Conservation (phyloP, 2,113 vertebrate genomes). For the Paramormyrops kingsleyae region DNA sequence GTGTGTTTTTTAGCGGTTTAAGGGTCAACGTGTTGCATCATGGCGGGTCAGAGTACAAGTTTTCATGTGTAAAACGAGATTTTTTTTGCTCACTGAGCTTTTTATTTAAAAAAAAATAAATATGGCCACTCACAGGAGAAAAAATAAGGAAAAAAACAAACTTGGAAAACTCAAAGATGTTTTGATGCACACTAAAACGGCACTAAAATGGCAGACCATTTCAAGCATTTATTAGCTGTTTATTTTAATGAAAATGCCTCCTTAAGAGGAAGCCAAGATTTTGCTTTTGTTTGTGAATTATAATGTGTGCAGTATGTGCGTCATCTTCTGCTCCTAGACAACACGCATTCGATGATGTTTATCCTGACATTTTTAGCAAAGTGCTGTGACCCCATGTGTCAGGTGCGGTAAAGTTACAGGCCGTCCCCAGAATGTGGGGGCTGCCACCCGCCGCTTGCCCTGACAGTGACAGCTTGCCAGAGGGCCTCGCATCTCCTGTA, state of each 20-base stretch:
- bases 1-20: neutral
- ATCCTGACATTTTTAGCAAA: neutral
- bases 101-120: neutral
- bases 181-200: neutral
- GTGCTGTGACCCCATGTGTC: neutral
- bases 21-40: neutral
- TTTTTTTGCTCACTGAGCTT: neutral
- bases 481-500: neutral
- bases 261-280: neutral
- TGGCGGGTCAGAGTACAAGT: neutral
- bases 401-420: neutral
- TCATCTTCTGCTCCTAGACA: neutral
- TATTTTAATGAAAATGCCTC: constrained; percentile 4
- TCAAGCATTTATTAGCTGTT: neutral
- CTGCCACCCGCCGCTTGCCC: neutral
- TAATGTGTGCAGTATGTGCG: neutral
- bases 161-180: too few species aligned
- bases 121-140: neutral
- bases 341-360: neutral
- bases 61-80: neutral
- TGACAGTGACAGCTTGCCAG: neutral
- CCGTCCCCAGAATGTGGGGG: too few species aligned
- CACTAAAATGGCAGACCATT: neutral
- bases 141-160: neutral
- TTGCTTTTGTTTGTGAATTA: constrained; percentile 12